Evolutionary conservation across 2,797 vertebrate genomes (phyloP).

Genomic region (Hyperoplus immaculatus): DNA sequence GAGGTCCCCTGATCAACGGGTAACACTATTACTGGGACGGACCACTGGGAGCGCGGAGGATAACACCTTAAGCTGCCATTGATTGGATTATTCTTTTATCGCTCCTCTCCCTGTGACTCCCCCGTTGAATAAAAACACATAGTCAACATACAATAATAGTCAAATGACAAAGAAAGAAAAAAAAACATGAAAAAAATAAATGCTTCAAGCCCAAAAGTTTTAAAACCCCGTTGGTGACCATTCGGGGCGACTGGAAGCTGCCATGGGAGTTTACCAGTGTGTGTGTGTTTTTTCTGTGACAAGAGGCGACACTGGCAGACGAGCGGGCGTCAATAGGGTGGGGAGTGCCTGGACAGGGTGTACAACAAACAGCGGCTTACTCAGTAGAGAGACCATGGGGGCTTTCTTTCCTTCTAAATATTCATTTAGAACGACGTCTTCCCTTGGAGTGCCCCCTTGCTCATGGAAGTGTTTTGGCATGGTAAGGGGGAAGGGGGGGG

Average conservation of each 20-base stretch:
- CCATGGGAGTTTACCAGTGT: conserved; percentile 86
- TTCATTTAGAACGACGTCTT: conserved; percentile 43
- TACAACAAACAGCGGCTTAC: conserved; percentile 40
- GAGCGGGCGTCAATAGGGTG: conserved; percentile 39
- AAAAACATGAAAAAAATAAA: conserved; percentile 50
- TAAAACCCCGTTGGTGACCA: conserved; percentile 84
- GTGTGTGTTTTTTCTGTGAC: conserved; percentile 53
- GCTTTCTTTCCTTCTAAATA: neutral
- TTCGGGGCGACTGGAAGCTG: conserved; percentile 87
- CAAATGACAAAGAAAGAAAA: conserved; percentile 55
- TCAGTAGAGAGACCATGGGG: conserved; percentile 56
- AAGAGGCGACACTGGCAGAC: conserved; percentile 61
- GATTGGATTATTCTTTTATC: conserved; percentile 82
- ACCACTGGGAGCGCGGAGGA: conserved; percentile 83
- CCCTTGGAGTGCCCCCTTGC: conserved; percentile 61
- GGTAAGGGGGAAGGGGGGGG: conserved; percentile 26
- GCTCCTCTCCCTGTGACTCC: conserved; percentile 81
- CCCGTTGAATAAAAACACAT: conserved; percentile 73
- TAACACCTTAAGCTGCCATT: conserved; percentile 87
- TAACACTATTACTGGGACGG: conserved; percentile 79
- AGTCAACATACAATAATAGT: conserved; percentile 68
- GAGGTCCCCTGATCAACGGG: conserved; percentile 77
- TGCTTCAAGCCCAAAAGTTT: conserved; percentile 81
- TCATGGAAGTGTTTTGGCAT: conserved; percentile 64
- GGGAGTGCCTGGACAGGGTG: conserved; percentile 55